These are phyloP conservation scores for Oligia fasciuncula DNA, from an alignment of 2,888 invertebrate genomes.

Conservation along the genomic window DNA sequence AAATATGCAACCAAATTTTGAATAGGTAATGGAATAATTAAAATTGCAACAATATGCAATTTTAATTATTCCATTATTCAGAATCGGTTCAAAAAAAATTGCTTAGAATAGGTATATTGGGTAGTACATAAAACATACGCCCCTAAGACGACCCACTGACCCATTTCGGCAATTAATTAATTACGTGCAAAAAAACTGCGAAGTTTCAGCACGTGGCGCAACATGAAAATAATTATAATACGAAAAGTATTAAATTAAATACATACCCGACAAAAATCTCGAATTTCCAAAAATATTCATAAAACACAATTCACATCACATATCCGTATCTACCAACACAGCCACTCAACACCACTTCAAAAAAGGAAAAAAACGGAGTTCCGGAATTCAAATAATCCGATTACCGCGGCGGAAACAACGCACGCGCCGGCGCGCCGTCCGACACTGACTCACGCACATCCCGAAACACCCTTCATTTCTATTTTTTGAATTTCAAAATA, in stretches of 20 bases:
- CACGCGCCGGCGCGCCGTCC: conserved; percentile 84
- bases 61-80: not conserved
- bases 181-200: not conserved
- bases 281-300: conserved; percentile 47
- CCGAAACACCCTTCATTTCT: conserved; percentile 86
- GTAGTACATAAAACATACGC: not conserved
- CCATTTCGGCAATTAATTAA: not conserved
- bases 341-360: conserved; percentile 71
- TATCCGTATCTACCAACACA: conserved; percentile 55
- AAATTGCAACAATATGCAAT: too few relatives aligned
- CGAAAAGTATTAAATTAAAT: conserved; percentile 1
- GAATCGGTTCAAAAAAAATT: not conserved
- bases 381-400: conserved; percentile 67
- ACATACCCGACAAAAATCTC: conserved; percentile 39
- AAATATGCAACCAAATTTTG: not conserved
- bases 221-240: not conserved
- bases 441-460: conserved; percentile 88
- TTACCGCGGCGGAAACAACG: conserved; percentile 75
- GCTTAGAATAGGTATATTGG: not conserved
- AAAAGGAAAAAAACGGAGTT: conserved; percentile 62
- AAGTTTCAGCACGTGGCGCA: conserved; percentile 46
- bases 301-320: conserved; percentile 64
- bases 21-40: too few relatives aligned
- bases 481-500: conserved; percentile 88
- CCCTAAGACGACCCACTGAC: too few relatives aligned